Evolutionary conservation across 1,140 invertebrate genomes (phyloP).

Genomic region (Dufourea novaeangliae): DNA sequence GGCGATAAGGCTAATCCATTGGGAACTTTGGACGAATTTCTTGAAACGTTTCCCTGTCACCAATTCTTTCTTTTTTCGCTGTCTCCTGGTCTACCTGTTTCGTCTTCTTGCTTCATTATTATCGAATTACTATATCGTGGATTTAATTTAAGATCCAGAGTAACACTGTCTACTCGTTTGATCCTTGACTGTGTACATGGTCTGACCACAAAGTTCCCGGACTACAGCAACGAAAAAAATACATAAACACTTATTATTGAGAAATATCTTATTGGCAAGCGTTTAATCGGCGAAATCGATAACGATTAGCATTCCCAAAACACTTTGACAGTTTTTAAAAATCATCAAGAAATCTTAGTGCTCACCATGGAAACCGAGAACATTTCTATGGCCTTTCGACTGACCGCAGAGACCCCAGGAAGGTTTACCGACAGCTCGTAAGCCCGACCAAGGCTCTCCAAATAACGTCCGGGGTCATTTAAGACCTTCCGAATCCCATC

Average conservation of each 20-base stretch:
- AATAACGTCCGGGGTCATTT: neutral
- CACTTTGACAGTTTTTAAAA: neutral
- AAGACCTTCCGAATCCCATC: constrained; percentile 3
- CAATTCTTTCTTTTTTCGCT: neutral
- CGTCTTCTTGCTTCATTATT: no score
- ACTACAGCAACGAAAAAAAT: no score
- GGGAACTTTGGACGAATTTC: neutral
- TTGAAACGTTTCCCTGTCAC: neutral
- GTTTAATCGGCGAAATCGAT: no score
- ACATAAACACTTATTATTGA: no score
- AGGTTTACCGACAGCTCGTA: neutral
- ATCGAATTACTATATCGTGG: no score
- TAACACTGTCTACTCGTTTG: no score
- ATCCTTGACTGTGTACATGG: no score
- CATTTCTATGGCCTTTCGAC: constrained; percentile 3
- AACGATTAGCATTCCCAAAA: neutral
- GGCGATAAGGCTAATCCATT: neutral
- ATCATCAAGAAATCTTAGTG: neutral
- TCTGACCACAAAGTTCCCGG: no score
- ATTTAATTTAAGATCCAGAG: no score
- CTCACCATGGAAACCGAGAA: neutral
- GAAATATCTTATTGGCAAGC: no score
- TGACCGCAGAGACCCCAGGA: neutral
- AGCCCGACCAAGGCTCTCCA: neutral
- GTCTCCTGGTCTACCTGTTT: no score